A percentile compares a stretch with the other conserved stretches of the same genome.
Evolutionary conservation across 2,113 vertebrate species (phyloP).

Genomic region (Uria aalge): DNA sequence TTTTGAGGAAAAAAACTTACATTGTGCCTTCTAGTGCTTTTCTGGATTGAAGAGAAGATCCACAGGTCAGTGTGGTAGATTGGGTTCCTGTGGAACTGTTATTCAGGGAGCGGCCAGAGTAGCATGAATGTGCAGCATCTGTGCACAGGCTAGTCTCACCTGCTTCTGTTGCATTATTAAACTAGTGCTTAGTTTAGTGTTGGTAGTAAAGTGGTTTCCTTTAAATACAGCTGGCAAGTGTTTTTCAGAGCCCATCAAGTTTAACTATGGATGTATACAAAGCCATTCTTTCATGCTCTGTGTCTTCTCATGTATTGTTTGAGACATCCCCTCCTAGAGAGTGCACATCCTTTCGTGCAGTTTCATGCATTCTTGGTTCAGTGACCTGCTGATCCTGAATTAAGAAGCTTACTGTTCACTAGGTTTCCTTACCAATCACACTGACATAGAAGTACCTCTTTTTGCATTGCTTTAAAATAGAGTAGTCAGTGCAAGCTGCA

Average conservation of each 20-base stretch:
- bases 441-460: neutral
- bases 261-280: neutral
- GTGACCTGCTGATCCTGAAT: neutral
- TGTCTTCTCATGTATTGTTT: neutral
- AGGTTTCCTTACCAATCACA: neutral
- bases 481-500: neutral
- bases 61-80: neutral
- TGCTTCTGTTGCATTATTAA: neutral
- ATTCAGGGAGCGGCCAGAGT: neutral
- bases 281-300: neutral
- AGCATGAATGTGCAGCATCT: neutral
- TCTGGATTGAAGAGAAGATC: neutral
- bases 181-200: neutral
- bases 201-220: neutral
- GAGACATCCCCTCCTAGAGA: neutral
- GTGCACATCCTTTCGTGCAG: neutral
- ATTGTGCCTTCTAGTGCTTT: neutral
- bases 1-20: neutral
- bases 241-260: neutral
- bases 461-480: neutral
- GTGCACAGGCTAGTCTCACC: neutral
- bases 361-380: neutral
- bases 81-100: neutral
- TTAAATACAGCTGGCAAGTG: neutral
- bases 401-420: neutral